These are phyloP conservation scores for Hippotragus niger DNA, from an alignment of 2,113 vertebrate genomes.

Conservation along the genomic window DNA sequence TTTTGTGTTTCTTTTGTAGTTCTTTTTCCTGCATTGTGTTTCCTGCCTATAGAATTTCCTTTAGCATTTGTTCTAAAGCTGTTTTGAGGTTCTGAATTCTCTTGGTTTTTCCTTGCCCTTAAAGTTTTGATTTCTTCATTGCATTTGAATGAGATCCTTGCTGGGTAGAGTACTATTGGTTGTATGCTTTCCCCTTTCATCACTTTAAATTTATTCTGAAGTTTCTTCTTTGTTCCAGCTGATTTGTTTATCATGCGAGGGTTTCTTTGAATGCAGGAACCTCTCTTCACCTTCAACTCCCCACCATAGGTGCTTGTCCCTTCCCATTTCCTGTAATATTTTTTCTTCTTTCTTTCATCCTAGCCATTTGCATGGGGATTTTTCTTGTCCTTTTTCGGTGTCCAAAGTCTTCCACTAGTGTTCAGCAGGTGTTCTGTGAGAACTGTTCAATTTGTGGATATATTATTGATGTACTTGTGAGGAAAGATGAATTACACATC, in stretches of 20 bases:
- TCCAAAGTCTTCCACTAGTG: neutral
- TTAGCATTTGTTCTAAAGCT: neutral
- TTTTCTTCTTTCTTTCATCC: neutral
- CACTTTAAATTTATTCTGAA: neutral
- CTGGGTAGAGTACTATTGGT: neutral
- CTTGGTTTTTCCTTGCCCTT: neutral
- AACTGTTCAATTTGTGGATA: neutral
- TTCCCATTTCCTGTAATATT: neutral
- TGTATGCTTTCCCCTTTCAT: neutral
- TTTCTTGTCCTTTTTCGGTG: neutral
- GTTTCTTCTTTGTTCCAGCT: neutral
- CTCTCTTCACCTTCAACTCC: neutral
- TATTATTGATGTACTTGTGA: neutral
- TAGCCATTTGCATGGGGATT: neutral
- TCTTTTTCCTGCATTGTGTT: neutral
- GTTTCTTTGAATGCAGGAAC: neutral
- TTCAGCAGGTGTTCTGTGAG: neutral
- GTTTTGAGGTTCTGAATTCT: neutral
- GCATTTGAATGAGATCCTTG: neutral
- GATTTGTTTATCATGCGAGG: neutral
- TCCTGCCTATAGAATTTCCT: neutral
- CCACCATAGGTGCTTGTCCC: neutral
- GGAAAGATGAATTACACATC: neutral
- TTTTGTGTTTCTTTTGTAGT: neutral
- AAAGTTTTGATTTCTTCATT: neutral